A percentile compares a stretch with the other conserved stretches of the same genome.
phyloP scores from a whole-genome alignment of 2,113 vertebrate genomes.

The Onychorhynchus coronatus region DNA sequence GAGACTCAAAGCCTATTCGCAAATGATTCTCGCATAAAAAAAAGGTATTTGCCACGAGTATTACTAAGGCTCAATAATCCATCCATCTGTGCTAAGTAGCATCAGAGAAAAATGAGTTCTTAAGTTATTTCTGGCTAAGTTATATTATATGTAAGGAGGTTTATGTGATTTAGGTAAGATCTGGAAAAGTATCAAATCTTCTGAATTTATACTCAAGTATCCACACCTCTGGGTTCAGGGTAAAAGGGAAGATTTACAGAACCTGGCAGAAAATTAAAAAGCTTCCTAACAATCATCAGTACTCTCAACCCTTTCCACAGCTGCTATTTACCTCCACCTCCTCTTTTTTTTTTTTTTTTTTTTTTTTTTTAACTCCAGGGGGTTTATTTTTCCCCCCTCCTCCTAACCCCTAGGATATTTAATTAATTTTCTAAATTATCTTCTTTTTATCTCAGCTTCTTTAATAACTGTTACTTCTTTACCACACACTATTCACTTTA shows the following conservation, averaged over 20 bases:
- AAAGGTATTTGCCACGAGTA: slow-evolving; percentile 9
- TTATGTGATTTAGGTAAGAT: slow-evolving; percentile 28
- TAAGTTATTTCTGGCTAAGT: slow-evolving; percentile 32
- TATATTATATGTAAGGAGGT: neutral
- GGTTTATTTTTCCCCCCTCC: neutral
- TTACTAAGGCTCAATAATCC: slow-evolving; percentile 25
- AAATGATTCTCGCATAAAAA: slow-evolving; percentile 2
- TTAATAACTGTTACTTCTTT: slow-evolving; percentile 32
- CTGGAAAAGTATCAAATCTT: slow-evolving; percentile 19
- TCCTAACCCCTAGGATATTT: slow-evolving; percentile 15
- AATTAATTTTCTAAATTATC: slow-evolving; percentile 47
- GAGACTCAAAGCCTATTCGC: slow-evolving; percentile 13
- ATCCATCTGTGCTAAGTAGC: slow-evolving; percentile 21
- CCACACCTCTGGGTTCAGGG: neutral
- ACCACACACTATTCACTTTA: slow-evolving; percentile 8
- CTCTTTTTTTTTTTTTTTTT: neutral
- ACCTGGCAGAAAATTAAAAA: slow-evolving; percentile 45
- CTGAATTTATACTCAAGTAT: slow-evolving; percentile 16
- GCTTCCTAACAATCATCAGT: neutral
- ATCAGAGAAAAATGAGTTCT: neutral
- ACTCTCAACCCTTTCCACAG: neutral
- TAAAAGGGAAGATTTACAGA: slow-evolving; percentile 25
- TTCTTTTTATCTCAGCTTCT: slow-evolving; percentile 42
- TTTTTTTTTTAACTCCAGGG: neutral
- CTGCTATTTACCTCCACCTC: slow-evolving; percentile 40